Base-by-base conservation (phyloP, 2,113 vertebrate species). In the Microtus richardsoni region DNA sequence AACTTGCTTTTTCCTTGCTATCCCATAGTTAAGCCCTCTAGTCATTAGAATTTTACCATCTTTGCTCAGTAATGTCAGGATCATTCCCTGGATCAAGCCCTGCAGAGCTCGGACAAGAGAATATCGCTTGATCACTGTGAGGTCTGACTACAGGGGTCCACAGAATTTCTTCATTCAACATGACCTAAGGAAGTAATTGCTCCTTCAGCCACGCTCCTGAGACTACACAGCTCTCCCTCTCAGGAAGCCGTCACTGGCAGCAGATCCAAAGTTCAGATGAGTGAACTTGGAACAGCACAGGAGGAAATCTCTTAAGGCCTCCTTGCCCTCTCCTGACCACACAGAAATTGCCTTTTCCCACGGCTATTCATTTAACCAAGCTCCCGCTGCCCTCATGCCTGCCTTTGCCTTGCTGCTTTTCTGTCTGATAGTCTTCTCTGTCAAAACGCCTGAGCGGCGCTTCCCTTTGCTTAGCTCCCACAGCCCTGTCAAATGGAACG, bases 331-430 rank as follows among this genome's bases (percentile, higher is more conserved):
- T 75, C 44, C 73, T 89, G 94, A 89, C 86, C 78, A 91, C 62
- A 75, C 30, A 96, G 91, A 96, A 93, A 91, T 89, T 95, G 89
- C 41, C 82, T 93, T 93, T 91, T 89, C 68, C 54, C 2, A 22
- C 19, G 44, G 78, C 47, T 74, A 24, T 95, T 93, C 91, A 74
- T 77, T 92, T 92, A 74, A 30, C n/a, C 83, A 73, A 93, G 73
- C 73, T 62, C 62, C 0, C 0, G 64, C 79, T 83, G 84, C 75
- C 88, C 62, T 52, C 60, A 22, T 1, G 62, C 26, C 77, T 70
- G 22, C 19, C 64, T 95, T 88, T 80, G 14, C 33, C 89, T 94
- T 77, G n/a, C 33, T 5, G 11, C 7, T 36, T 33, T 44, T 91
- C 80, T 75, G 49, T 96, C 78, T 75, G 73, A 94, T 74, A 92